phyloP scores from a whole-genome alignment of 2,113 vertebrate species.

The Castor canadensis region DNA sequence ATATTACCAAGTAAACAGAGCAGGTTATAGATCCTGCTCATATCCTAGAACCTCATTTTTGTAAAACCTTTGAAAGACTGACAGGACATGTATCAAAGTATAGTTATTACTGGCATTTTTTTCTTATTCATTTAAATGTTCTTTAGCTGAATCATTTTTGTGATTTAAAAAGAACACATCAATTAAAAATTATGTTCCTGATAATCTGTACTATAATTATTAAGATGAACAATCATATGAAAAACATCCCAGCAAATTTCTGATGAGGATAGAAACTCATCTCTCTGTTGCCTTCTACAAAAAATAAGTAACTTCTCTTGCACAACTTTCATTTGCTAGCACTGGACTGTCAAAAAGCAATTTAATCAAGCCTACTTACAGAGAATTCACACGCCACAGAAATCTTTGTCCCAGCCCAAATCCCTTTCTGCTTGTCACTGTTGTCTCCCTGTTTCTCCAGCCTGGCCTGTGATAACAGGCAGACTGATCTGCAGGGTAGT shows the following conservation, averaged over 20 bases:
- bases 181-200: background rate
- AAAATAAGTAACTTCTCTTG: conserved; percentile 20
- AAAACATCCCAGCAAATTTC: background rate
- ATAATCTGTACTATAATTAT: background rate
- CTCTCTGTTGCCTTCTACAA: background rate
- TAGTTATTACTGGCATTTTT: background rate
- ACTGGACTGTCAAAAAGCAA: conserved; percentile 9
- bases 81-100: background rate
- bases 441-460: background rate
- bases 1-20: background rate
- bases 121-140: background rate
- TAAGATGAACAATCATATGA: background rate
- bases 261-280: background rate
- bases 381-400: background rate
- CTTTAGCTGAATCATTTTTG: conserved; percentile 23
- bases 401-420: conserved; percentile 1
- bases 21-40: background rate
- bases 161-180: background rate
- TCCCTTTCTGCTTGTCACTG: background rate
- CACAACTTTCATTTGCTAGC: conserved; percentile 24
- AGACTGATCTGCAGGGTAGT: background rate
- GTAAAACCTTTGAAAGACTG: background rate
- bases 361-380: background rate
- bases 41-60: background rate
- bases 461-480: background rate